Conservation (phyloP, 2,888 invertebrate genomes). For the Drosophila acutilabella region DNA sequence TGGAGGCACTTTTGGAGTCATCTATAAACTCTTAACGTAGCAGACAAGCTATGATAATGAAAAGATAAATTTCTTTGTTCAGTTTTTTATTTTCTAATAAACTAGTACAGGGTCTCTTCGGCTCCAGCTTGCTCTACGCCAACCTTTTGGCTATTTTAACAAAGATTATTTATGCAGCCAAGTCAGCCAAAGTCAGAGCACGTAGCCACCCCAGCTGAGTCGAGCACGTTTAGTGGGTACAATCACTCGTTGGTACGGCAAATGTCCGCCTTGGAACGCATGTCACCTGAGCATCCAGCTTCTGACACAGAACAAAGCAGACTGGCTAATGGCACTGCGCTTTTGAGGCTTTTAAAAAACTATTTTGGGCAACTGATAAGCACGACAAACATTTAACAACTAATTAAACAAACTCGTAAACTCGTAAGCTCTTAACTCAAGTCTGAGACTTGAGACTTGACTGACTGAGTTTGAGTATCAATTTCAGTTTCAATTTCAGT, state of each 20-base stretch:
- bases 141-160: constrained; percentile 10
- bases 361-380: constrained; percentile 62
- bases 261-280: constrained; percentile 43
- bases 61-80: too few species aligned
- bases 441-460: constrained; percentile 11
- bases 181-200: constrained; percentile 42
- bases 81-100: too few species aligned
- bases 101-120: background rate
- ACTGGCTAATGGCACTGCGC: constrained; percentile 38
- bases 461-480: constrained; percentile 20
- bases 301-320: constrained; percentile 11
- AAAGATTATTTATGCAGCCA: constrained; percentile 20
- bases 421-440: constrained; percentile 38
- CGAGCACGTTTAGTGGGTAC: constrained; percentile 59
- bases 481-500: constrained; percentile 30
- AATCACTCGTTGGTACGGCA: constrained; percentile 55
- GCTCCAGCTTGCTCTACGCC: background rate
- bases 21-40: too few species aligned
- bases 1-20: too few species aligned
- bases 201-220: constrained; percentile 40
- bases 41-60: too few species aligned
- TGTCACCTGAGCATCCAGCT: constrained; percentile 45
- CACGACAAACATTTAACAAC: constrained; percentile 77
- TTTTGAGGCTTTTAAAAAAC: constrained; percentile 45
- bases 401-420: constrained; percentile 73